These are phyloP conservation scores for Acronicta aceris DNA, from an alignment of 2,888 invertebrate species.

Conservation along the genomic window DNA sequence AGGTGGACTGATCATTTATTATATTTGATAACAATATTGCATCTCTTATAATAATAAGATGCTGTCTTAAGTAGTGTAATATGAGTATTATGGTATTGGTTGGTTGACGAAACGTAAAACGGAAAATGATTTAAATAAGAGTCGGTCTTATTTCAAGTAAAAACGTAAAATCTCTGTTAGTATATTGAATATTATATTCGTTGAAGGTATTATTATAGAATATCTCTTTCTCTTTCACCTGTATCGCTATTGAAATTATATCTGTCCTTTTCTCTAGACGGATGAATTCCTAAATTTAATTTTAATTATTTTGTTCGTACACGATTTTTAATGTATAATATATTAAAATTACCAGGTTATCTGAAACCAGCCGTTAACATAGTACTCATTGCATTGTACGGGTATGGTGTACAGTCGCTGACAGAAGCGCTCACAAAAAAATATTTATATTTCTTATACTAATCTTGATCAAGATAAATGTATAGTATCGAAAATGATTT, in stretches of 20 bases:
- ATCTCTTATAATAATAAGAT: conserved; percentile 8
- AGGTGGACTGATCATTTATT: conserved; percentile 1
- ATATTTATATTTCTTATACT: conserved; percentile 25
- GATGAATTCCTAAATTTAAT: too few relatives aligned
- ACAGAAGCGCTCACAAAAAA: conserved; percentile 40
- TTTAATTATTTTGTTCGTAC: too few relatives aligned
- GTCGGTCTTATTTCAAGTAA: too few relatives aligned
- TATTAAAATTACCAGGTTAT: neutral
- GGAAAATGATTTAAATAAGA: too few relatives aligned
- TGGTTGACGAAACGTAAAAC: conserved; percentile 1
- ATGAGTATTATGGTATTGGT: conserved; percentile 20
- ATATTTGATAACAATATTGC: neutral
- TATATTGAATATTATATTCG: too few relatives aligned
- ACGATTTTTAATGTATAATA: too few relatives aligned
- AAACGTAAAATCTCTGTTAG: too few relatives aligned
- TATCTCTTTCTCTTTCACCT: too few relatives aligned
- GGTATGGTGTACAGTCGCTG: conserved; percentile 50
- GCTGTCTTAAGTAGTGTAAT: conserved; percentile 13
- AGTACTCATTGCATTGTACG: conserved; percentile 43
- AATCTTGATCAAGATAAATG: conserved; percentile 24
- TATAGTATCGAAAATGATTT: conserved; percentile 20
- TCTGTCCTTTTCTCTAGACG: too few relatives aligned
- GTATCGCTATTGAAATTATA: too few relatives aligned
- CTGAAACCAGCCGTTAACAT: conserved; percentile 22
- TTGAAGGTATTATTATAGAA: too few relatives aligned